Evolutionary conservation across 2,113 vertebrate species (phyloP).

Genomic region (Holacanthus passer): DNA sequence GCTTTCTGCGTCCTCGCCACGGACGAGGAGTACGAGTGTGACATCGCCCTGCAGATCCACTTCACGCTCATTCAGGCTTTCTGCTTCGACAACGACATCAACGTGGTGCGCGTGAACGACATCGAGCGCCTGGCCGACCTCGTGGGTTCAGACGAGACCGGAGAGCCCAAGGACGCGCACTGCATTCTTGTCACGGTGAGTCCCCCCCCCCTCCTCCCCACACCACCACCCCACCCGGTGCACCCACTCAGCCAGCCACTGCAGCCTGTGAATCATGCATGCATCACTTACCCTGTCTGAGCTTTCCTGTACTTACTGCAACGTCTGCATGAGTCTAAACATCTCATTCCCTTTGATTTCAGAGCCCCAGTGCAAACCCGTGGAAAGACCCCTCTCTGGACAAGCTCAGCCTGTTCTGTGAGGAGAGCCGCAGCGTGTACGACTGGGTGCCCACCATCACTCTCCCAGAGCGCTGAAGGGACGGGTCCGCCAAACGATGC

Average conservation of each 20-base stretch:
- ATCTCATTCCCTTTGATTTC: conserved; percentile 35
- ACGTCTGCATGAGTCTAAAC: conserved; percentile 36
- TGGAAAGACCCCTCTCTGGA: conserved; percentile 95
- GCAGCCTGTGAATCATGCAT: conserved; percentile 65
- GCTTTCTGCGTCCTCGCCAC: conserved; percentile 95
- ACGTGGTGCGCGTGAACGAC: conserved; percentile 94
- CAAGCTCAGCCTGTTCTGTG: conserved; percentile 92
- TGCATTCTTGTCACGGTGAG: conserved; percentile 98
- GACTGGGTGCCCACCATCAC: conserved; percentile 96
- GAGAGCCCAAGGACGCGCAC: conserved; percentile 92
- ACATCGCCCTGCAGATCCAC: conserved; percentile 97
- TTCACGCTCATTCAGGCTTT: conserved; percentile 99
- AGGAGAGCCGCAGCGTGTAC: conserved; percentile 92
- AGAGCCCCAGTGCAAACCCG: conserved; percentile 92
- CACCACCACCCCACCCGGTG: no score
- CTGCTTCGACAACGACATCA: conserved; percentile 98
- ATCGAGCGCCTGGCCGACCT: conserved; percentile 90
- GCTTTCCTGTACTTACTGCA: background rate
- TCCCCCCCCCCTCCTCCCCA: no score
- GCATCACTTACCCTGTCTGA: conserved; percentile 48
- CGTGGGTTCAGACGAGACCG: conserved; percentile 88
- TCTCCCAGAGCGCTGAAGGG: conserved; percentile 91
- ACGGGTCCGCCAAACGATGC: background rate
- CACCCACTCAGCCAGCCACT: conserved; percentile 36
- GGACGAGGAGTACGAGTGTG: conserved; percentile 94